A percentile compares a stretch with the other conserved stretches of the same genome.
Conservation (phyloP, 1,140 invertebrate genomes). For the Trichonephila clavipes region DNA sequence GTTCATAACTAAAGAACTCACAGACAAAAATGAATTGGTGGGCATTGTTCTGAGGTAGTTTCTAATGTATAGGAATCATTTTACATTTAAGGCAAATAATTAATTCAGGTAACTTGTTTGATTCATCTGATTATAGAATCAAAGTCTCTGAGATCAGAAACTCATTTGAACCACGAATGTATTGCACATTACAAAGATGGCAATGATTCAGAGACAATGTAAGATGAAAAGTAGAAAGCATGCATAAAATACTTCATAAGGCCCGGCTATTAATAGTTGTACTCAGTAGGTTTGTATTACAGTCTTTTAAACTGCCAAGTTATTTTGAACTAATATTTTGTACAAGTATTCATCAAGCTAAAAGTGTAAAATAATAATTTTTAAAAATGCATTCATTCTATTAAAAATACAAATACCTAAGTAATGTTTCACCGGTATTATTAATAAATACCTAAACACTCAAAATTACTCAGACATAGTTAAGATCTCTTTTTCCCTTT, state of each 20-base stretch:
- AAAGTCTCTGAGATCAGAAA: background rate
- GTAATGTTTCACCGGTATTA: background rate
- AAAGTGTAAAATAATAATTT: background rate
- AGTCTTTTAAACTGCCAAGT: background rate
- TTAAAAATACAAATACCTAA: too few species aligned
- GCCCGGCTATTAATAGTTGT: background rate
- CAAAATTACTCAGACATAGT: background rate
- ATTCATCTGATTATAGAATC: background rate
- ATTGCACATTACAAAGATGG: background rate
- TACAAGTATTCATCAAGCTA: background rate
- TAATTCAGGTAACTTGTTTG: background rate
- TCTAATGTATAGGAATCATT: background rate
- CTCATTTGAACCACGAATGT: background rate
- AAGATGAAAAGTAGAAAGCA: background rate
- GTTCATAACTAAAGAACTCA: too few species aligned
- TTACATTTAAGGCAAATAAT: background rate
- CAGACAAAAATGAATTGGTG: too few species aligned
- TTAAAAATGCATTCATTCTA: background rate
- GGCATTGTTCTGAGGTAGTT: background rate
- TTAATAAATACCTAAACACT: background rate
- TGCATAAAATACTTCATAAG: background rate
- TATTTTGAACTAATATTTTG: background rate
- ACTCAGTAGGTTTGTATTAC: background rate
- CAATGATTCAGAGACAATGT: background rate
- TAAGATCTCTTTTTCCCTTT: too few species aligned